Base-by-base conservation (phyloP, 2,888 invertebrate species). In the Teleiodes luculella region DNA sequence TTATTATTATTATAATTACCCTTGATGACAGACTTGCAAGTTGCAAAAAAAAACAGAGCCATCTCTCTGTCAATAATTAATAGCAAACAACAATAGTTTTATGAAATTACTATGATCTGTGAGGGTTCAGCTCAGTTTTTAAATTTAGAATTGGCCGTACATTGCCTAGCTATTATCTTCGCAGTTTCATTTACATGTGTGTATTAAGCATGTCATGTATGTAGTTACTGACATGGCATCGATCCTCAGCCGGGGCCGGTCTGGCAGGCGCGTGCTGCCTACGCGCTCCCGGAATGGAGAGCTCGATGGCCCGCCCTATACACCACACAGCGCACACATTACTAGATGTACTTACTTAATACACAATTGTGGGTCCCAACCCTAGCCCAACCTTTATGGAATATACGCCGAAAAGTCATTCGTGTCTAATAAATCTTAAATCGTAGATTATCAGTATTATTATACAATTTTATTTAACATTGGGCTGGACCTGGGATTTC, bases 231-330 rank as follows among this genome's bases (percentile, higher is more conserved):
- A 89, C 90, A 90, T 84, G 72, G 87, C 81, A 79, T 91, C 92
- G 85, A 92, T 95, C 95, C 96, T 95, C 85, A 96, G 95, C 93
- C 96, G 94, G 85, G 96, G 95, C 80, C 96, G 92, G 82, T 97
- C 96, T 64, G 95, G 94, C 72, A 96, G 91, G 58, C 96, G 93
- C 79, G 96, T 96, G 90, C 96, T 96, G 80, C 96, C 96, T 64
- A 96, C 92, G 61, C 97, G 93, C 88, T 97, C 97, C 77, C 97
- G 92, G 91, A 96, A 96, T 70, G 96, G 96, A 67, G 96, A 96
- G 88, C 93, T 95, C 68, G 90, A 90, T 64, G 90, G 90, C 68
- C 92, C 92, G 83, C 90, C 84, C 86, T 90, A 68, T 74, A 80
- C 53, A 46, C 66, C 80, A 80, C 83, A 83, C 76, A 81, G 77